Percentiles rank a stretch among this genome's conserved stretches.
Conservation (phyloP, 2,888 invertebrate genomes). For the Drosophila tripunctata region DNA sequence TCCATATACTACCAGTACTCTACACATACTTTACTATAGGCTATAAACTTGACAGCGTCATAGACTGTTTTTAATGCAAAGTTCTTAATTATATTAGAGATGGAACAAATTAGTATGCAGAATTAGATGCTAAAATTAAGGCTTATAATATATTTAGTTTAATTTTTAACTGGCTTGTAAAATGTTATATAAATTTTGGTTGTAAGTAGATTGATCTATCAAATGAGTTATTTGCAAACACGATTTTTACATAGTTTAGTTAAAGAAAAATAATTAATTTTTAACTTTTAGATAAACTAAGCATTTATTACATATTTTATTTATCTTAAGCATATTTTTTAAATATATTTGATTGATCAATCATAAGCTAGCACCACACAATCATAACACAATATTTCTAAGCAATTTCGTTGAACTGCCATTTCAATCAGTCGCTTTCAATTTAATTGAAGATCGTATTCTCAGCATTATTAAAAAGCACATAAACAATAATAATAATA, state of each 20-base stretch:
- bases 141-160: too few species aligned
- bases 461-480: conserved; percentile 26
- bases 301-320: too few species aligned
- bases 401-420: neutral
- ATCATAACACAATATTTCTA: neutral
- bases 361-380: too few species aligned
- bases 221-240: too few species aligned
- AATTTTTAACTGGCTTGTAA: too few species aligned
- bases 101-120: neutral
- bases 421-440: conserved; percentile 10
- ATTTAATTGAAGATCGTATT: conserved; percentile 31
- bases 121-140: neutral
- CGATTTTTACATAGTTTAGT: too few species aligned
- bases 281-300: too few species aligned
- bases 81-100: neutral
- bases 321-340: too few species aligned
- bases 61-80: neutral
- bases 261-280: too few species aligned
- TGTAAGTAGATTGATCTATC: too few species aligned
- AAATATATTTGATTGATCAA: too few species aligned
- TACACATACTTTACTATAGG: neutral
- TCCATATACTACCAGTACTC: neutral
- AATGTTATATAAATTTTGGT: neutral
- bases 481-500: conserved; percentile 9
- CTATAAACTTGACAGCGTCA: neutral